These are phyloP conservation scores for Helostoma temminkii DNA, from an alignment of 2,797 vertebrate species.

Conservation along the genomic window DNA sequence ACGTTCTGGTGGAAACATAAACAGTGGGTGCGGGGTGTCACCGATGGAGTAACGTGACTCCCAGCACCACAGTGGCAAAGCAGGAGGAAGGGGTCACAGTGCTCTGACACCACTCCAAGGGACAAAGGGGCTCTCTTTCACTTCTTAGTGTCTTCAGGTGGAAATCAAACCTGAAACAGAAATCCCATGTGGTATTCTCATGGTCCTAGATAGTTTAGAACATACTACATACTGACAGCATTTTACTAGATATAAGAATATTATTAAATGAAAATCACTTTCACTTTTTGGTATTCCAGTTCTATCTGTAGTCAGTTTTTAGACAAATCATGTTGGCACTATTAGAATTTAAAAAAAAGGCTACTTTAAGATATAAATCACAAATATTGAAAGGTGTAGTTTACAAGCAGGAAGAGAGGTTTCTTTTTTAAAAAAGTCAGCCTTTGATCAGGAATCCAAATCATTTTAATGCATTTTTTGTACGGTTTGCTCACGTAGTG, in stretches of 20 bases:
- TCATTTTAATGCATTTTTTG: no score
- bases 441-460: no score
- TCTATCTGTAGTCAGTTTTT: no score
- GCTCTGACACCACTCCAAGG: conserved; percentile 73
- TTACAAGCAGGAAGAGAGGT: no score
- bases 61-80: conserved; percentile 48
- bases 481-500: no score
- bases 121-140: conserved; percentile 86
- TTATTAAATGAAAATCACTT: no score
- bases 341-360: background rate
- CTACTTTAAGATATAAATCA: background rate
- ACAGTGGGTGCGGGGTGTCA: background rate
- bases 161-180: conserved; percentile 62
- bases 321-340: background rate
- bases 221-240: no score
- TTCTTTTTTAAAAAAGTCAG: no score
- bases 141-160: conserved; percentile 75
- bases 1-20: conserved; percentile 1
- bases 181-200: conserved; percentile 25
- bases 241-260: background rate
- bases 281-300: no score
- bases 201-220: conserved; percentile 17
- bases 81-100: conserved; percentile 62
- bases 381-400: no score
- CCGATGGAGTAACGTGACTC: conserved; percentile 30